phyloP scores from a whole-genome alignment of 2,113 vertebrate genomes.

The Hyla sarda region DNA sequence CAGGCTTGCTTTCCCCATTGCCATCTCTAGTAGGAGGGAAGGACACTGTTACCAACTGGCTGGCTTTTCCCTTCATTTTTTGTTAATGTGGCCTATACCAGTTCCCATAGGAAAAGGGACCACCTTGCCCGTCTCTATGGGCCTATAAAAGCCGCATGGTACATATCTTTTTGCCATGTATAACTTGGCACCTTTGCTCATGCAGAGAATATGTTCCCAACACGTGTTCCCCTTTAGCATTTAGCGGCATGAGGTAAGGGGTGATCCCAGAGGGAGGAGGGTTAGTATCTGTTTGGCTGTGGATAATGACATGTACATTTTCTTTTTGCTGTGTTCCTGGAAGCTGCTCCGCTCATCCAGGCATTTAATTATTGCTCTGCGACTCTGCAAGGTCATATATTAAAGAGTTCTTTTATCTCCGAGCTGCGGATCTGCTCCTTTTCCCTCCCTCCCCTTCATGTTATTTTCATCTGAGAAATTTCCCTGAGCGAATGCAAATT shows the following conservation, averaged over 20 bases:
- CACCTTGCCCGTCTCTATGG: not conserved
- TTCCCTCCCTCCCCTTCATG: slow-evolving; percentile 74
- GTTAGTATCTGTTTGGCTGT: slow-evolving; percentile 79
- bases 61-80: not conserved
- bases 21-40: no score
- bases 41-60: not conserved
- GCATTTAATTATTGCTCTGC: slow-evolving; percentile 81
- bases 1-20: no score
- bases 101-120: not conserved
- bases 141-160: not conserved
- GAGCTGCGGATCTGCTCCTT: slow-evolving; percentile 73
- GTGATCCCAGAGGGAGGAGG: slow-evolving; percentile 64
- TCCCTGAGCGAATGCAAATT: slow-evolving; percentile 76
- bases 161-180: not conserved
- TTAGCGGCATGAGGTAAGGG: not conserved
- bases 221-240: not conserved
- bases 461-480: slow-evolving; percentile 84
- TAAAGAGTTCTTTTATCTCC: slow-evolving; percentile 81
- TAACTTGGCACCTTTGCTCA: not conserved
- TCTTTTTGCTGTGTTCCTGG: slow-evolving; percentile 76
- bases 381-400: slow-evolving; percentile 80
- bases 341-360: slow-evolving; percentile 74
- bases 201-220: not conserved
- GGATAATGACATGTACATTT: slow-evolving; percentile 74
- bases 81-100: not conserved